Conservation (phyloP, 2,888 invertebrate genomes). For the Pollenia amentaria region DNA sequence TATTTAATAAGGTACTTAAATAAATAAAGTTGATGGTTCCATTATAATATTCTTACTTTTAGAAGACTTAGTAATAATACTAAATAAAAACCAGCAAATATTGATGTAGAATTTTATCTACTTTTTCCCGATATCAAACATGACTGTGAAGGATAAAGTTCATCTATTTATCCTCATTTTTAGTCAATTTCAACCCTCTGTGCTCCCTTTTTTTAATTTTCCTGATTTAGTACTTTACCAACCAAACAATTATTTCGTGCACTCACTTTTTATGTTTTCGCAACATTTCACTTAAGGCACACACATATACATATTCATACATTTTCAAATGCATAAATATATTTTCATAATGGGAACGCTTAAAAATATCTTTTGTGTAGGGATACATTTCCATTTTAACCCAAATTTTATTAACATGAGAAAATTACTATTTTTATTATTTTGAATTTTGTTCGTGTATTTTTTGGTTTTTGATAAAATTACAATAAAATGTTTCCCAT, state of each 20-base stretch:
- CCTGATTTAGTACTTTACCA: too few relatives aligned
- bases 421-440: conserved; percentile 43
- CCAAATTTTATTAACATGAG: conserved; percentile 49
- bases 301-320: not conserved
- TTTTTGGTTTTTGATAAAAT: not conserved
- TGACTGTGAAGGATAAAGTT: too few relatives aligned
- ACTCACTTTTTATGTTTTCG: not conserved
- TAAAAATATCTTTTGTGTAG: conserved; percentile 66
- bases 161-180: too few relatives aligned
- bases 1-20: too few relatives aligned
- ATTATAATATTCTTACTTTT: too few relatives aligned
- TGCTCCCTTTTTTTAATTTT: too few relatives aligned
- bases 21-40: too few relatives aligned
- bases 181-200: too few relatives aligned
- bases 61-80: too few relatives aligned
- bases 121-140: too few relatives aligned
- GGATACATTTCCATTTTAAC: conserved; percentile 53
- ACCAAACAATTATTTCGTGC: not conserved
- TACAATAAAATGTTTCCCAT: conserved; percentile 8
- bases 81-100: too few relatives aligned
- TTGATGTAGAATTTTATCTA: too few relatives aligned
- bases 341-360: conserved; percentile 70
- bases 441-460: not conserved
- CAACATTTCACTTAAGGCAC: not conserved
- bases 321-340: conserved; percentile 18